Base-by-base conservation (phyloP, 2,113 vertebrate species). In the Scatophagus argus region DNA sequence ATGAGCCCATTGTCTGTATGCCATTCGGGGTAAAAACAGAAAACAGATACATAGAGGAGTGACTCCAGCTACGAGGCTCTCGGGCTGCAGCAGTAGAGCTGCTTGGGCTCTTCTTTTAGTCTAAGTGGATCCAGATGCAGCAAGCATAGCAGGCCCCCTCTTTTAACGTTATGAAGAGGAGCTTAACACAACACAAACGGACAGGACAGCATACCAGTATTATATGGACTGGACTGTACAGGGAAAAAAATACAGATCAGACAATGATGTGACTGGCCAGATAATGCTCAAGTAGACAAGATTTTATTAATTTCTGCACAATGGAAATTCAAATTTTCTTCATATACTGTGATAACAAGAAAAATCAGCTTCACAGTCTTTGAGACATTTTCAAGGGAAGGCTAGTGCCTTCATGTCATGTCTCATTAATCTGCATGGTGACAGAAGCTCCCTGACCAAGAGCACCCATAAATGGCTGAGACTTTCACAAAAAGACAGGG, bases 71-170 rank as follows among this genome's bases (percentile, higher is more conserved):
- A 36, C 55, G 61, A 65, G 75, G 72, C 71, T 83, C 47, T 77
- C 46, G 1, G 64, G 76, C 85, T 82, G 83, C 81, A 74, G 82
- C 64, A 69, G 47, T 69, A 54, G 72, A 85, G 79, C 77, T 77
- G 75, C 74, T 83, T 14, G 60, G 61, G 80, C 76, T 90, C 79
- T 70, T 90, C 87, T 90, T 62, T 83, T 85, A 63, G 82, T 91
- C 58, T 93, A 93, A 94, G 87, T 92, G 86, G 77, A 94, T 87
- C 92, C 92, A 94, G 92, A 93, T 93, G 93, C 88, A 84, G 88
- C 58, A 1, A 82, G 84, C 72, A 59, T 39, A 89, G 82, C 85
- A 87, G 46, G 76, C 88, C 82, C 78, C 87, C 81, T 81, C 83
- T 68, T 91, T 89, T 71, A 87, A 73, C 21, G 25, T 70, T 54